Evolutionary conservation across 2,888 invertebrate genomes (phyloP).

Genomic region (Drosophila mulleri): DNA sequence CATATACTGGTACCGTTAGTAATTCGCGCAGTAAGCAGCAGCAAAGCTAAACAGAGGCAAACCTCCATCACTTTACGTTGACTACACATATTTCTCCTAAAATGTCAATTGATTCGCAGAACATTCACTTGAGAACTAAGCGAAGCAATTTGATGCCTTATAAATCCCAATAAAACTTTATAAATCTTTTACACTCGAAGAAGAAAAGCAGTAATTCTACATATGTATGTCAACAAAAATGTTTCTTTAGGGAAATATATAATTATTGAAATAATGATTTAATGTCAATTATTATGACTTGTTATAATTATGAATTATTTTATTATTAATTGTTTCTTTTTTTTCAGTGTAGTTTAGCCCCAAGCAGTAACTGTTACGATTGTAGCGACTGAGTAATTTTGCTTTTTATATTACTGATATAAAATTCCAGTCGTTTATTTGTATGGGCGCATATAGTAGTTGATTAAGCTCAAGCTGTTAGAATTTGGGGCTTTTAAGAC

Average conservation of each 20-base stretch:
- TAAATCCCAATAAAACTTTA: no score
- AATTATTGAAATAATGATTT: no score
- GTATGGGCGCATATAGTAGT: neutral
- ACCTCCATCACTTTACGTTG: neutral
- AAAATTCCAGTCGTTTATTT: neutral
- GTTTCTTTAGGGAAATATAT: neutral
- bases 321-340: neutral
- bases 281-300: no score
- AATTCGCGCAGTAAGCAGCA: neutral
- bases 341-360: slow-evolving; percentile 11
- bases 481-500: neutral
- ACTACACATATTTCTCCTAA: neutral
- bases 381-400: neutral
- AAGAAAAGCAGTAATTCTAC: neutral
- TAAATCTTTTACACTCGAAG: neutral
- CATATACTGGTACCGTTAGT: slow-evolving; percentile 6
- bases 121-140: neutral
- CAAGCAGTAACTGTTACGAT: neutral
- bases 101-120: neutral
- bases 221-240: neutral
- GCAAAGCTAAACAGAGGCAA: neutral
- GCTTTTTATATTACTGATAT: neutral
- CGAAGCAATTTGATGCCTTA: no score
- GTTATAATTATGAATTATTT: no score
- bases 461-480: neutral